phyloP scores from a whole-genome alignment of 2,888 invertebrate species.

The Heliconius sara region DNA sequence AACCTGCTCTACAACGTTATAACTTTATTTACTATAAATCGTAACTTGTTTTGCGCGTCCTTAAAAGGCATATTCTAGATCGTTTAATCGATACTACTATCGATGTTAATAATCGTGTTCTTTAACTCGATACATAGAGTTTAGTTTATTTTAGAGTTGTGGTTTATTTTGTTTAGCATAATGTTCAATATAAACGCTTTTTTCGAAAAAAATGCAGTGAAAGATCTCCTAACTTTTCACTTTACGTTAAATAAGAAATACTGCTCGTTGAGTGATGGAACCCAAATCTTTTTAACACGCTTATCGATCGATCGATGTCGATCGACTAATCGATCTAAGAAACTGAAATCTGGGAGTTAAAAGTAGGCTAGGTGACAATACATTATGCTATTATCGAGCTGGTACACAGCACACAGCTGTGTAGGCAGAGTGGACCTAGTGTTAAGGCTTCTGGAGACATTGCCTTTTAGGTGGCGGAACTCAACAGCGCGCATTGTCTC shows the following conservation, averaged over 20 bases:
- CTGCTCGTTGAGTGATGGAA: neutral
- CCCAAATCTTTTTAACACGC: neutral
- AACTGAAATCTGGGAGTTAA: too few relatives aligned
- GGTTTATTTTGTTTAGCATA: neutral
- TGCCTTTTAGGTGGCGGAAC: too few relatives aligned
- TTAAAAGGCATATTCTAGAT: slow-evolving; percentile 32
- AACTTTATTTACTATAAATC: neutral
- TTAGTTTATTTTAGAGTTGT: neutral
- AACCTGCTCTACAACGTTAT: neutral
- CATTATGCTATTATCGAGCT: too few relatives aligned
- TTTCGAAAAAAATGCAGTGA: too few relatives aligned
- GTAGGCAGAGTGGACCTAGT: too few relatives aligned
- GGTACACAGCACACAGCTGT: too few relatives aligned
- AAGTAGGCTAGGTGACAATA: too few relatives aligned
- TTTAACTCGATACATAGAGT: neutral
- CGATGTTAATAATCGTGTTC: slow-evolving; percentile 7
- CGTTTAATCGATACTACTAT: slow-evolving; percentile 30
- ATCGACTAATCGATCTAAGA: too few relatives aligned
- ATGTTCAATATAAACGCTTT: neutral
- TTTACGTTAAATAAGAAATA: neutral
- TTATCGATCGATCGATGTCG: too few relatives aligned
- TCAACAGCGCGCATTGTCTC: too few relatives aligned
- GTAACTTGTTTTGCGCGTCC: slow-evolving; percentile 16
- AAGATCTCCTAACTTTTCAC: too few relatives aligned
- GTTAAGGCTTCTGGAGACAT: too few relatives aligned